phyloP scores from a whole-genome alignment of 2,888 invertebrate species.

The Chouioia cunea region DNA sequence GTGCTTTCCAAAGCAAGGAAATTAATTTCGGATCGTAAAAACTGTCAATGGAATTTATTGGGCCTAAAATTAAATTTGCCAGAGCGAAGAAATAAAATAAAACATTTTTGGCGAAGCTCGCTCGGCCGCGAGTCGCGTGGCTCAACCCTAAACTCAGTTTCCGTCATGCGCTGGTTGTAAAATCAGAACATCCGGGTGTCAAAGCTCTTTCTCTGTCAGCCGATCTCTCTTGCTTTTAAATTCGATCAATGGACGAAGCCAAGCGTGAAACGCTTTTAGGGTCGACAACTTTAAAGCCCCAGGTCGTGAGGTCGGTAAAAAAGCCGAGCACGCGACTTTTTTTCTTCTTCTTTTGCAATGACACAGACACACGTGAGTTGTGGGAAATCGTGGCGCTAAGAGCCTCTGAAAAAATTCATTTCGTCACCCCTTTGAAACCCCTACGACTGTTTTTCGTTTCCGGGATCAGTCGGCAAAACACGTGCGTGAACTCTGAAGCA shows the following conservation, averaged over 20 bases:
- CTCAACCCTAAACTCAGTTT: constrained; percentile 66
- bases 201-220: constrained; percentile 64
- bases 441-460: constrained; percentile 38
- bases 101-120: constrained; percentile 25
- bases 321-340: constrained; percentile 36
- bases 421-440: constrained; percentile 43
- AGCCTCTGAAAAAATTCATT: constrained; percentile 46
- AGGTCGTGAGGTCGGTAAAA: constrained; percentile 46
- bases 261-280: constrained; percentile 68
- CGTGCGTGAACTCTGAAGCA: background rate
- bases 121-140: constrained; percentile 21
- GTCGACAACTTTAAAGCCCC: constrained; percentile 66
- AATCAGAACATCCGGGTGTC: constrained; percentile 69
- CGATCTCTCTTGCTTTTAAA: constrained; percentile 63
- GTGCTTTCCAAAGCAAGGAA: constrained; percentile 18
- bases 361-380: constrained; percentile 42
- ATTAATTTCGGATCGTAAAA: constrained; percentile 35
- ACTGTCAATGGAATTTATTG: constrained; percentile 44
- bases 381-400: constrained; percentile 49
- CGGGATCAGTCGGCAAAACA: constrained; percentile 29
- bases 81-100: no score
- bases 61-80: constrained; percentile 35
- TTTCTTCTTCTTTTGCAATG: constrained; percentile 5
- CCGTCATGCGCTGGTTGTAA: constrained; percentile 68
- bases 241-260: constrained; percentile 68